Conservation (phyloP, 2,888 invertebrate species). For the Sphinx pinastri region DNA sequence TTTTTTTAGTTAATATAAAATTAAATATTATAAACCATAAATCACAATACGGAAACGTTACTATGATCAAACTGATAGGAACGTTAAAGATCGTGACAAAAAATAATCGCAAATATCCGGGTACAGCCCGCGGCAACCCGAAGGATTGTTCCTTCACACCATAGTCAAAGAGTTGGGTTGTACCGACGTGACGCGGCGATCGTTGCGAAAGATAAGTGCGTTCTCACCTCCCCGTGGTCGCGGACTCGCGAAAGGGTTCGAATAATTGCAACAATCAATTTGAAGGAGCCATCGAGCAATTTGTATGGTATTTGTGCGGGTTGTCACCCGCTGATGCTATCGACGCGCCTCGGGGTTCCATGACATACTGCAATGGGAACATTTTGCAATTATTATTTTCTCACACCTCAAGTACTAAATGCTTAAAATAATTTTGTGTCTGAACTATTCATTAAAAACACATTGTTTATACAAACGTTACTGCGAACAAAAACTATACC, state of each 20-base stretch:
- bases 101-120: conserved; percentile 65
- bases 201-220: conserved; percentile 73
- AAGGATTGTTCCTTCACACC: conserved; percentile 74
- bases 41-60: conserved; percentile 58
- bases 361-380: conserved; percentile 63
- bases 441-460: neutral
- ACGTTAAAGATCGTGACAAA: conserved; percentile 68
- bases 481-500: neutral
- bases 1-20: conserved; percentile 45
- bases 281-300: conserved; percentile 81
- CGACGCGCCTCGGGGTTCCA: conserved; percentile 73
- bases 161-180: conserved; percentile 76
- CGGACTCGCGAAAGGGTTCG: conserved; percentile 77
- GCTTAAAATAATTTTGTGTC: neutral
- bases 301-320: conserved; percentile 84
- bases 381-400: conserved; percentile 69
- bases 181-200: conserved; percentile 49
- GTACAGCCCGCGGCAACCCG: conserved; percentile 63
- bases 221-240: conserved; percentile 81
- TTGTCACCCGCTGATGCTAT: conserved; percentile 81
- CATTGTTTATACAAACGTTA: neutral
- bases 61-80: conserved; percentile 61
- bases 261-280: conserved; percentile 84
- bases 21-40: conserved; percentile 56
- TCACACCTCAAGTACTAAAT: conserved; percentile 64